These are phyloP conservation scores for Pluvianellus socialis DNA, from an alignment of 2,113 vertebrate species.

Conservation along the genomic window DNA sequence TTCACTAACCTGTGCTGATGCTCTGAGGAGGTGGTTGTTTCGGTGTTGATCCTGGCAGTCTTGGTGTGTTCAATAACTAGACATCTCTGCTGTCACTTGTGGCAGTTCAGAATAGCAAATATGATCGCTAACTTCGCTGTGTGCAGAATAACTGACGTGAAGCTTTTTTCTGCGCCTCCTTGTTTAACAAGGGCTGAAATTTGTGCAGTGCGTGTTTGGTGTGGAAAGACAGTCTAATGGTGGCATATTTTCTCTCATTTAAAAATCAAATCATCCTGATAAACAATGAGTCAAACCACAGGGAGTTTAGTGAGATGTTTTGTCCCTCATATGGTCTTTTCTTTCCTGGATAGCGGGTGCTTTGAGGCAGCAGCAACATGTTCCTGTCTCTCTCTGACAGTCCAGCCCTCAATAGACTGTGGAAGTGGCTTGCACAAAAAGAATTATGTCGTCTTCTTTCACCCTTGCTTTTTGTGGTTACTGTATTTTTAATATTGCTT, in stretches of 20 bases:
- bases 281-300: not conserved
- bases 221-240: not conserved
- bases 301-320: not conserved
- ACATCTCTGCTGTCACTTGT: not conserved
- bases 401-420: not conserved
- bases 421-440: not conserved
- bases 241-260: not conserved
- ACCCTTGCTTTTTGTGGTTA: not conserved
- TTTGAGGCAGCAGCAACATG: not conserved
- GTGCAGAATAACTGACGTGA: fast-evolving
- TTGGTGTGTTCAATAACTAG: not conserved
- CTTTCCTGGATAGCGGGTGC: not conserved
- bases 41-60: not conserved
- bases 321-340: not conserved
- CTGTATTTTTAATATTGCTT: not conserved
- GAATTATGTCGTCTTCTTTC: not conserved
- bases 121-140: not conserved
- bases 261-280: not conserved
- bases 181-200: not conserved
- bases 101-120: not conserved
- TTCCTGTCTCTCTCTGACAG: not conserved
- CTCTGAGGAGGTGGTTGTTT: not conserved
- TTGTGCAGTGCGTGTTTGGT: not conserved
- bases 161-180: not conserved
- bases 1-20: not conserved